Base-by-base conservation (phyloP, 2,113 vertebrate genomes). In the Morone saxatilis region DNA sequence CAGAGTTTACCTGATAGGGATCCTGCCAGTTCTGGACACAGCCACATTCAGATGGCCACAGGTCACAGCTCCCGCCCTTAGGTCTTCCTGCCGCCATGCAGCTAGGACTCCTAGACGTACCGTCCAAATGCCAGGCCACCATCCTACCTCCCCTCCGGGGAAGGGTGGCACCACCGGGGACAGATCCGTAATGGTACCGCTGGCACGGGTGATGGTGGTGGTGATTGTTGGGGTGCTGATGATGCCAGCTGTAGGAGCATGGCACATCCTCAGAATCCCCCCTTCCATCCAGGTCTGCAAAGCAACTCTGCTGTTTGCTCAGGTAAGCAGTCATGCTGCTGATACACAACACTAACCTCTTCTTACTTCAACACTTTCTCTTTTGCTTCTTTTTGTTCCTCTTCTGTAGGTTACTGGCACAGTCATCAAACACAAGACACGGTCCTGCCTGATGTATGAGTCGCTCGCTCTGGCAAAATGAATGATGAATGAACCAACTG, bases 281-380 rank as follows among this genome's bases (percentile, higher is more conserved):
- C 79, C 93, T 84, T 50, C 93, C 93, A 53, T 95, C 94, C 4
- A 92, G 78, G 71, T 93, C 96, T 48, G 91, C 76, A 93, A 93
- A 91, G 88, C 96, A 96, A 92, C 95, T 94, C 78, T 93, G 97
- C 92, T 96, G 96, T 89, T 94, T 88, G 81, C 91, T 93, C 71
- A 97, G 95, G 93, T 96, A 96, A 6, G 95, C 88, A 2, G 93
- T 96, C 97, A 97, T 97, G 81, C 80, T 83, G 72, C 38, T n/a
- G n/a, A 71, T 45, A 41, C 38, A 4, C 57, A 17, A 76, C 81
- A 31, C 56, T 65, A 70, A 72, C 54, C 86, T 68, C 53, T 56
- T 57, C 70, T 79, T 0, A 67, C 83, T 72, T 76, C 51, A 73
- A 54, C 57, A 50, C 71, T 71, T 53, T 74, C 5, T 82, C 41